Percentiles rank a stretch among this genome's conserved stretches.
phyloP scores from a whole-genome alignment of 2,113 vertebrate species.

The Thryonomys swinderianus region DNA sequence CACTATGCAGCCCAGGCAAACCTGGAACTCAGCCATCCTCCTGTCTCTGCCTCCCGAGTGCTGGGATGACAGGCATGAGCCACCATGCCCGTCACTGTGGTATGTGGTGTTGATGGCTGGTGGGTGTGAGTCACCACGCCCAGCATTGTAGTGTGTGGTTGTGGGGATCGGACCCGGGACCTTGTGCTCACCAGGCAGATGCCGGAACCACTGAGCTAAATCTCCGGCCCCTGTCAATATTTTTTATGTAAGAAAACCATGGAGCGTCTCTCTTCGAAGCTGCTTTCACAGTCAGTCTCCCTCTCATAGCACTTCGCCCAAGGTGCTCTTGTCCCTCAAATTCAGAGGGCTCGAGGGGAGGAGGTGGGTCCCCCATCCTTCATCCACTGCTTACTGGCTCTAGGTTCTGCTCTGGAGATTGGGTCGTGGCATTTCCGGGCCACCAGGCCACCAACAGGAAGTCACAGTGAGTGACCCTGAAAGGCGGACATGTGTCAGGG shows the following conservation, averaged over 20 bases:
- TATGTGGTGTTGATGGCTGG: no score
- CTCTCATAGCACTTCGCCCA: background rate
- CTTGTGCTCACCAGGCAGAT: no score
- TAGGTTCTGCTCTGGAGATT: background rate
- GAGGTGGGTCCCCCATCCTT: background rate
- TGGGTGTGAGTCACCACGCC: no score
- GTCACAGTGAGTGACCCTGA: background rate
- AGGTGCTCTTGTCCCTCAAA: background rate
- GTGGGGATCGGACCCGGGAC: no score
- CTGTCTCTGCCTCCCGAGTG: no score
- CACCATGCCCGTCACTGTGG: no score
- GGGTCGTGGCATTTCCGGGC: background rate
- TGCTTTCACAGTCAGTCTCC: background rate
- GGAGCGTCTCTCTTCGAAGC: background rate
- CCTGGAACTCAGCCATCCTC: no score
- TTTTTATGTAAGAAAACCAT: background rate
- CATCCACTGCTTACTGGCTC: background rate
- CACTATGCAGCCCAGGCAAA: no score
- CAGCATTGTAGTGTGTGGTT: no score
- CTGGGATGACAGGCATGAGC: no score
- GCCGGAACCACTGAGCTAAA: no score
- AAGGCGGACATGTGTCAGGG: background rate
- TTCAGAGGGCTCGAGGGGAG: background rate
- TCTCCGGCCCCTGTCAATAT: constrained; percentile 4
- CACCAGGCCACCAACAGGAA: background rate